Evolutionary conservation across 2,797 vertebrate species (phyloP).

Genomic region (Acridotheres tristis): DNA sequence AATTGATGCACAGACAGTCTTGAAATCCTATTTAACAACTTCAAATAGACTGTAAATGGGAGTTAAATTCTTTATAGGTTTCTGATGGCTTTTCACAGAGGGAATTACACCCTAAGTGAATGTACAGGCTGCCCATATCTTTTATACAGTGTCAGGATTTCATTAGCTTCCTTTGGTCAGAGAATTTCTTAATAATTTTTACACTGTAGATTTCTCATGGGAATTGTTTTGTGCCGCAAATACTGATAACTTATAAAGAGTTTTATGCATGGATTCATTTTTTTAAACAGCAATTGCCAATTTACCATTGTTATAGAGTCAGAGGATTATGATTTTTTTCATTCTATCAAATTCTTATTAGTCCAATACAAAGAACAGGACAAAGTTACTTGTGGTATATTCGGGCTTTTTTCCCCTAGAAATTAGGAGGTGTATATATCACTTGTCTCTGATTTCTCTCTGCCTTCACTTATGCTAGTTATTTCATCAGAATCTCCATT

Average conservation of each 20-base stretch:
- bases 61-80: neutral
- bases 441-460: neutral
- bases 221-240: neutral
- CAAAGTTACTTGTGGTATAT: neutral
- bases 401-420: rapidly evolving
- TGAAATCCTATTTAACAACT: neutral
- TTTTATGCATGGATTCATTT: neutral
- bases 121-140: neutral
- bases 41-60: neutral
- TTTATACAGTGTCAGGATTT: neutral
- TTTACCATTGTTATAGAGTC: neutral
- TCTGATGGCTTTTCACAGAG: neutral
- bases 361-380: neutral
- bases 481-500: neutral
- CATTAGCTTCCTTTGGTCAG: neutral
- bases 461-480: neutral
- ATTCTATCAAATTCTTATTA: neutral
- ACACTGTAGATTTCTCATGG: neutral
- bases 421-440: neutral
- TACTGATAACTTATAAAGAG: neutral
- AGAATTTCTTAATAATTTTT: neutral
- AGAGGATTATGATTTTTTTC: neutral
- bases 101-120: neutral
- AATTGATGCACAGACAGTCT: neutral
- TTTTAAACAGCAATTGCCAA: neutral